phyloP scores from a whole-genome alignment of 1,140 invertebrate species.

The Dolichoris vasculosae region DNA sequence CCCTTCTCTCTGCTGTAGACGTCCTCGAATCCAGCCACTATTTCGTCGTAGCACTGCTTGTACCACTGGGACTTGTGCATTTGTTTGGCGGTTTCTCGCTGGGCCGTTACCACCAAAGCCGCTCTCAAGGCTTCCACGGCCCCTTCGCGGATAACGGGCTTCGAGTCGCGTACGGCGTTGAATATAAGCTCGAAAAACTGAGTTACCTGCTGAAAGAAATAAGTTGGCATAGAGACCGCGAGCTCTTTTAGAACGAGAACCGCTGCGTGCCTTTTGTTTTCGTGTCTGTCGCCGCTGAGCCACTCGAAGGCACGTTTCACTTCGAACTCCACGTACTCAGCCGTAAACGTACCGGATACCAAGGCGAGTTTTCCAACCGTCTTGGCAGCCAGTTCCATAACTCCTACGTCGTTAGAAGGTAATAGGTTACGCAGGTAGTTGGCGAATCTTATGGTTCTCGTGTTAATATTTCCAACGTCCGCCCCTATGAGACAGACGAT shows the following conservation, averaged over 20 bases:
- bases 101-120: conserved; percentile 94
- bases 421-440: conserved; percentile 94
- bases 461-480: conserved; percentile 93
- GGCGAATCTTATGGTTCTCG: conserved; percentile 91
- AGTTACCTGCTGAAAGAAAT: conserved; percentile 98
- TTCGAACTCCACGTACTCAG: conserved; percentile 97
- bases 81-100: conserved; percentile 93
- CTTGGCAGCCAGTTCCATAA: conserved; percentile 97
- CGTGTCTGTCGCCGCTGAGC: conserved; percentile 90
- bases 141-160: conserved; percentile 92
- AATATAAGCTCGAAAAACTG: conserved; percentile 98
- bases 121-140: conserved; percentile 94
- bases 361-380: conserved; percentile 93
- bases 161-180: conserved; percentile 92
- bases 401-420: conserved; percentile 90
- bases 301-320: conserved; percentile 96
- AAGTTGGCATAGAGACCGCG: conserved; percentile 96
- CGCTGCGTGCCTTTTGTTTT: conserved; percentile 91
- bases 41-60: conserved; percentile 93
- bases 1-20: conserved; percentile 82
- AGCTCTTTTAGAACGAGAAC: conserved; percentile 94
- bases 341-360: conserved; percentile 93
- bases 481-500: conserved; percentile 95
- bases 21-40: conserved; percentile 86
- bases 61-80: conserved; percentile 93